Base-by-base conservation (phyloP, 2,888 invertebrate genomes). In the Erpobdella octoculata region DNA sequence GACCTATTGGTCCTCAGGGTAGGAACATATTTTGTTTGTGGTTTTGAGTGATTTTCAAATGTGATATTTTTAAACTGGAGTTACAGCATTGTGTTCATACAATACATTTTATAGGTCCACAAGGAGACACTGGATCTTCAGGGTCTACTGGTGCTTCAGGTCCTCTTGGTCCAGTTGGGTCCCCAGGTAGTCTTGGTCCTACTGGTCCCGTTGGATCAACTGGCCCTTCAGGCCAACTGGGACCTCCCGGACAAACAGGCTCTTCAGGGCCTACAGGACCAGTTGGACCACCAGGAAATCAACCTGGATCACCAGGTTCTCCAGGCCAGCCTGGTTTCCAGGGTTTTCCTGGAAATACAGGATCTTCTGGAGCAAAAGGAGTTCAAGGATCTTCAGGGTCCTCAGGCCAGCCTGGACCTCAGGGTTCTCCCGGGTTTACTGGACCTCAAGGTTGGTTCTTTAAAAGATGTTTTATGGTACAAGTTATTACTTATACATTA, bases 121-220 rank as follows among this genome's bases (percentile, higher is more conserved):
- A 37, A 33, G 73, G 73, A 1, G 37, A 38, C 18, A 25, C 33
- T 28, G 74, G 74, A 28, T 64, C 25, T 37, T 6, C 21, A 41
- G 75, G 72, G 8, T 33, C n/a, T 18, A 38, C 21, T 28, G 71
- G 71, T 35, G 15, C 65, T 12, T 33, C 21, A 8, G 70, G 70
- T 21, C 31, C 31, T 18, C 53, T 62, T 35, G 73, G 73, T 31
- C 53, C 71, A 25, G 48, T 25, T 65, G 65, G 65, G 25, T 25
- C 37, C 18, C 12, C 28, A 61, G 61, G 61, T 5, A 28, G 33
- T 18, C 31, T 25, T 25, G 65, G 65, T 21, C 33, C 38, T 15
- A 15, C 48, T 62, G 78, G 77, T 25, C 73, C 69, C 12, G 69
- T n/a, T 31, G 78, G 73, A 38, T 69, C 74, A 36, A 35, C 65